phyloP scores from a whole-genome alignment of 2,888 invertebrate species.

The Camponotus fellah region DNA sequence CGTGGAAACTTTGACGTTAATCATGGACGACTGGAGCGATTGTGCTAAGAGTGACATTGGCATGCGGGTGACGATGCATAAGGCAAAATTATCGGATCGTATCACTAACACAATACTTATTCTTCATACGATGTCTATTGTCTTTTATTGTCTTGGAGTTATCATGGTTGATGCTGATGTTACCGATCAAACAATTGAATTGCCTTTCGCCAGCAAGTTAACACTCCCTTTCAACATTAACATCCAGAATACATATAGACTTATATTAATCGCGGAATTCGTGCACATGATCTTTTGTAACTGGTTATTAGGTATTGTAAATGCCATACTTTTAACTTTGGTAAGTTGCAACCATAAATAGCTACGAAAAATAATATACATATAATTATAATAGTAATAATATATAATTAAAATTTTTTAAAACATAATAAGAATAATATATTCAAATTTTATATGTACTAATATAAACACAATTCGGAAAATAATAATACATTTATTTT shows the following conservation, averaged over 20 bases:
- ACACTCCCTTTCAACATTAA: not conserved
- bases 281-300: not conserved
- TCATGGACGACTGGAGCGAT: constrained; percentile 22
- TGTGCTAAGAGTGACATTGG: not conserved
- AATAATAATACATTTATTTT: too few relatives aligned
- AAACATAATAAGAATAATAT: not conserved
- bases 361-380: not conserved
- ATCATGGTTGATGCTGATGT: constrained; percentile 1
- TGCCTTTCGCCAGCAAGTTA: not conserved
- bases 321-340: constrained; percentile 10
- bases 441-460: not conserved
- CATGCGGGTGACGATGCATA: not conserved
- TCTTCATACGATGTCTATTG: not conserved
- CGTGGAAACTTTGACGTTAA: constrained; percentile 21
- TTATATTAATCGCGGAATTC: constrained; percentile 8
- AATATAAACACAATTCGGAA: not conserved
- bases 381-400: not conserved
- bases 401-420: not conserved
- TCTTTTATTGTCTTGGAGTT: not conserved
- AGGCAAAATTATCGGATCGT: constrained; percentile 27
- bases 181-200: not conserved
- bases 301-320: not conserved
- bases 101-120: not conserved
- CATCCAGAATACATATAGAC: constrained; percentile 8
- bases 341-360: not conserved